A percentile compares a stretch with the other conserved stretches of the same genome.
Conservation (phyloP, 1,140 invertebrate species). For the Maconellicoccus hirsutus region DNA sequence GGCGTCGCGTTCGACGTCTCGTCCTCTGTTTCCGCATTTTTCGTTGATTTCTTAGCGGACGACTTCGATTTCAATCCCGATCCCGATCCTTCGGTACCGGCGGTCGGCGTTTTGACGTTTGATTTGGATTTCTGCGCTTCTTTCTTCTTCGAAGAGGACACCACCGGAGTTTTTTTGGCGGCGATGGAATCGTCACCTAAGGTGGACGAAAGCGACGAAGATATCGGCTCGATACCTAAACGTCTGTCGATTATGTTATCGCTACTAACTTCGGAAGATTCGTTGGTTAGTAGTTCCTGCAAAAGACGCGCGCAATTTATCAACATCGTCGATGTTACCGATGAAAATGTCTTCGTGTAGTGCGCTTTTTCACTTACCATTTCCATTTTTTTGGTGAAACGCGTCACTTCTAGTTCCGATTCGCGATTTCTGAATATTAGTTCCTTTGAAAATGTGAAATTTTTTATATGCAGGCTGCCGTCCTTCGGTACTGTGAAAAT, state of each 20-base stretch:
- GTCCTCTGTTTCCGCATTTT: not conserved
- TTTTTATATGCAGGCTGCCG: conserved; percentile 45
- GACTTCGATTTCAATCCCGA: not conserved
- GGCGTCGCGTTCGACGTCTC: not conserved
- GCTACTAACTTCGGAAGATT: not conserved
- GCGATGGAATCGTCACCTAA: too few relatives aligned
- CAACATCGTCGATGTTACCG: too few relatives aligned
- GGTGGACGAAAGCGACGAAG: too few relatives aligned
- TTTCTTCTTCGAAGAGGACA: not conserved
- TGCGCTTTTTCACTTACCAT: too few relatives aligned
- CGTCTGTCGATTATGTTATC: not conserved
- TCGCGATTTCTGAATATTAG: conserved; percentile 54
- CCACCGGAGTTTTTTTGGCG: not conserved
- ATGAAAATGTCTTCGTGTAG: too few relatives aligned
- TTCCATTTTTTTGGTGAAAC: not conserved
- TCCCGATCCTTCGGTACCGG: not conserved
- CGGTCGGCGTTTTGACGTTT: not conserved
- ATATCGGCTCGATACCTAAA: not conserved
- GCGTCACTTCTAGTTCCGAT: conserved; percentile 41
- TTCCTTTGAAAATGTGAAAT: conserved; percentile 67
- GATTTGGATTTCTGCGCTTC: not conserved
- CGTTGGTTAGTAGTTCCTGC: not conserved
- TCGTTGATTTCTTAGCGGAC: not conserved
- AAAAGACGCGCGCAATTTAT: too few relatives aligned
- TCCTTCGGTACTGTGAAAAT: conserved; percentile 35